Conservation (phyloP, 1,140 invertebrate genomes). For the Brachionus manjavacas region DNA sequence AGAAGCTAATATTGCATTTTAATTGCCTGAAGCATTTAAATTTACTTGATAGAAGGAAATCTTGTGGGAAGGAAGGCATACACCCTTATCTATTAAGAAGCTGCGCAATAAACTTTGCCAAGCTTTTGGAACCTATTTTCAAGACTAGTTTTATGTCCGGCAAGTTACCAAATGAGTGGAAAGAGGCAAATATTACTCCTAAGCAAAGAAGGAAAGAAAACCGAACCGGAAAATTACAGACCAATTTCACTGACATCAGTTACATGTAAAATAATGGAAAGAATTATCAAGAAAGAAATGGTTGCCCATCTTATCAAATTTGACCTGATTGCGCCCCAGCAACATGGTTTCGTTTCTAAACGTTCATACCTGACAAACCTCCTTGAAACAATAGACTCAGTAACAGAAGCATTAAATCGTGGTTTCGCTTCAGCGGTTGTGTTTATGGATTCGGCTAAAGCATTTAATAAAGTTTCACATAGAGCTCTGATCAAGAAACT, state of each 20-base stretch:
- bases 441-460: conserved; percentile 39
- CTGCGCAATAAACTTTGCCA: neutral
- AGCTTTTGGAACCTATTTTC: neutral
- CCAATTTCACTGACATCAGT: conserved; percentile 33
- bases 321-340: neutral
- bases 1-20: too few species aligned
- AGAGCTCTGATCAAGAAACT: conserved; percentile 41
- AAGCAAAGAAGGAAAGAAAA: neutral
- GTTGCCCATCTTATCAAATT: neutral
- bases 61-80: neutral
- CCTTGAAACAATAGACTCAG: conserved; percentile 8
- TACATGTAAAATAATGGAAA: conserved; percentile 24
- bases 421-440: conserved; percentile 39
- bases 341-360: neutral
- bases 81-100: neutral
- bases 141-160: neutral
- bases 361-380: neutral
- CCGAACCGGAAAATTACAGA: conserved; percentile 18
- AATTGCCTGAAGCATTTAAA: neutral
- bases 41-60: neutral
- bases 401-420: neutral
- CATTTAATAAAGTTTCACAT: conserved; percentile 44
- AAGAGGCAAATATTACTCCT: neutral
- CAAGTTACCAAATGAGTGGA: neutral
- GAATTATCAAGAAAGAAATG: conserved; percentile 9